A percentile compares a stretch with the other conserved stretches of the same genome.
Evolutionary conservation across 1,140 invertebrate species (phyloP).

Genomic region (Sitobion miscanthi): DNA sequence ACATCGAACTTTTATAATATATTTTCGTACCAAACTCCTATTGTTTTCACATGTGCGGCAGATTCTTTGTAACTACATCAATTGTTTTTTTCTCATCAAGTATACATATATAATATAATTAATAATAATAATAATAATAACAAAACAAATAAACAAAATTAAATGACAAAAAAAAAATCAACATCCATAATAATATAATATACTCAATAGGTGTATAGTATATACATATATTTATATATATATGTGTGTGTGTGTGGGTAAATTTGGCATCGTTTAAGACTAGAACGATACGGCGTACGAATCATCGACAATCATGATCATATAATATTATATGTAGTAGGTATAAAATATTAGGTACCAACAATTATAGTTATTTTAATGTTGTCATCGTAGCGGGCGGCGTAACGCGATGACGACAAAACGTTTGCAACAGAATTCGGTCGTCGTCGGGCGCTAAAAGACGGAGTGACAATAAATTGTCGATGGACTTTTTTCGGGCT

Average conservation of each 20-base stretch:
- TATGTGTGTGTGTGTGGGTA: not conserved
- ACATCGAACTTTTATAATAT: not conserved
- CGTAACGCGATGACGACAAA: not conserved
- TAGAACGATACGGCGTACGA: slow-evolving; percentile 46
- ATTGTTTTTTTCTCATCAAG: not conserved
- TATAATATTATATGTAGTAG: not conserved
- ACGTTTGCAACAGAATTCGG: not conserved
- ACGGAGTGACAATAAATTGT: not conserved
- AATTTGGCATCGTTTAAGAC: slow-evolving; percentile 52
- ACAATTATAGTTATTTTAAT: not conserved
- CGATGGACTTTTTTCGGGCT: not conserved
- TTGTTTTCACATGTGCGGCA: not conserved
- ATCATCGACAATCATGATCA: not conserved
- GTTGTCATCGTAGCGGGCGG: not conserved
- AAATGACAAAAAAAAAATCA: slow-evolving; percentile 6
- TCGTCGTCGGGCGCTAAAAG: not conserved
- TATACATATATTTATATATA: not conserved
- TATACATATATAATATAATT: not conserved
- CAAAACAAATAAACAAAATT: slow-evolving; percentile 7
- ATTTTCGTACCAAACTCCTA: not conserved
- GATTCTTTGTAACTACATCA: not conserved
- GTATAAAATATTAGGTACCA: not conserved
- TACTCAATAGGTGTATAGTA: not conserved
- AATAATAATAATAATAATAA: not conserved
- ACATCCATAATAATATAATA: slow-evolving; percentile 2